phyloP scores from a whole-genome alignment of 2,888 invertebrate species.

The Subacronicta megacephala region DNA sequence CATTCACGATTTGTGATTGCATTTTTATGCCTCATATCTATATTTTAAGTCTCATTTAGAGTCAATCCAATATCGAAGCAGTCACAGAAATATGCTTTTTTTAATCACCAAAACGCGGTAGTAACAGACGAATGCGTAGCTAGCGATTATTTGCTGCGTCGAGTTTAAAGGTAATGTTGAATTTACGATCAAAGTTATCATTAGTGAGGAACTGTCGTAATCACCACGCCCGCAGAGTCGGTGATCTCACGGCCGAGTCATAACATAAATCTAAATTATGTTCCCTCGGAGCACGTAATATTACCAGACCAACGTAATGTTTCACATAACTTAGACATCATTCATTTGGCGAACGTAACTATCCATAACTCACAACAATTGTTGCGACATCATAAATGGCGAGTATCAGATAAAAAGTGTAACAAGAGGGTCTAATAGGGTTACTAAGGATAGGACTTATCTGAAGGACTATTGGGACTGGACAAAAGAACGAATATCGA shows the following conservation, averaged over 20 bases:
- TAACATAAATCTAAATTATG: slow-evolving; percentile 54
- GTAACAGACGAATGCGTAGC: too few species aligned
- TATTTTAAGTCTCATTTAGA: too few species aligned
- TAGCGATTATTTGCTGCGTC: too few species aligned
- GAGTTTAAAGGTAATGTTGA: background rate
- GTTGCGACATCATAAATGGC: slow-evolving; percentile 20
- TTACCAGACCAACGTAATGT: slow-evolving; percentile 29
- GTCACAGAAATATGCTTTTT: too few species aligned
- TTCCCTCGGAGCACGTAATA: slow-evolving; percentile 47
- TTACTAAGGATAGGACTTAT: background rate
- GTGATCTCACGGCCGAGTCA: slow-evolving; percentile 48
- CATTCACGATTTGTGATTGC: too few species aligned
- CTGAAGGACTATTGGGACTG: too few species aligned
- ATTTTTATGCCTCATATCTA: too few species aligned
- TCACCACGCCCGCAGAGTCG: slow-evolving; percentile 22
- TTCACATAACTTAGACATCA: slow-evolving; percentile 40
- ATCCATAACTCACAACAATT: slow-evolving; percentile 15
- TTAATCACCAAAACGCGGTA: too few species aligned
- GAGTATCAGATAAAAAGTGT: slow-evolving; percentile 23
- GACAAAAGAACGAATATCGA: too few species aligned
- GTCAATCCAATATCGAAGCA: too few species aligned
- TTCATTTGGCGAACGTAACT: slow-evolving; percentile 35
- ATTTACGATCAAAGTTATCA: slow-evolving; percentile 31
- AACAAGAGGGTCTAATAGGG: slow-evolving; percentile 15
- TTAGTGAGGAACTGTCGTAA: slow-evolving; percentile 33